Percentiles rank a stretch among this genome's conserved stretches.
These are phyloP conservation scores for Drosophila percnosoma DNA, from an alignment of 2,888 invertebrate genomes.

Conservation along the genomic window DNA sequence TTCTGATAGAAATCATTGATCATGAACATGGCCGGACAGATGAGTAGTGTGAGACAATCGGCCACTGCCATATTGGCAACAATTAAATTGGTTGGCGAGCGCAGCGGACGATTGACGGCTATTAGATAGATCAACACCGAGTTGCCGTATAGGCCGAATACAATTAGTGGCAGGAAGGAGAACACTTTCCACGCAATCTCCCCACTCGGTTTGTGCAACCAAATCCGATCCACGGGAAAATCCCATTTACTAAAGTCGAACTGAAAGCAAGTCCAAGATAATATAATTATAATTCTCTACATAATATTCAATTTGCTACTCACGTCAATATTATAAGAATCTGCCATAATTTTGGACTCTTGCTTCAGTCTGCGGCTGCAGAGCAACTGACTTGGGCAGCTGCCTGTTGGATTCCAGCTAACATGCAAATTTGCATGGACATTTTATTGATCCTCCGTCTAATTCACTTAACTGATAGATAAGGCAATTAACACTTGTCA, in stretches of 20 bases:
- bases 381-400: conserved; percentile 39
- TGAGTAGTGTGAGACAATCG: conserved; percentile 88
- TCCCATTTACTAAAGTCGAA: conserved; percentile 85
- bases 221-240: conserved; percentile 87
- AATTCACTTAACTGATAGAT: conserved; percentile 68
- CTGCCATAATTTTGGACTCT: conserved; percentile 39
- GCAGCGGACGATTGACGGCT: conserved; percentile 87
- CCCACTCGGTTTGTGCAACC: conserved; percentile 87
- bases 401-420: neutral
- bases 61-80: conserved; percentile 91
- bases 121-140: conserved; percentile 88
- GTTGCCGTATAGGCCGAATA: conserved; percentile 89
- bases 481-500: conserved; percentile 72
- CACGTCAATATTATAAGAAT: conserved; percentile 34
- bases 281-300: neutral
- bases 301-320: neutral
- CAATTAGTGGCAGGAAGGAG: conserved; percentile 87
- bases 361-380: conserved; percentile 5
- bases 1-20: conserved; percentile 91
- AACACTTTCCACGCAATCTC: conserved; percentile 88
- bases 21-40: conserved; percentile 92
- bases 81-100: conserved; percentile 90
- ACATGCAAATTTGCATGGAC: conserved; percentile 56
- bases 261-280: conserved; percentile 33
- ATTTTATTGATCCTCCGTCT: conserved; percentile 41